Base-by-base conservation (phyloP, 2,797 vertebrate genomes). In the Jordanella pulchra region DNA sequence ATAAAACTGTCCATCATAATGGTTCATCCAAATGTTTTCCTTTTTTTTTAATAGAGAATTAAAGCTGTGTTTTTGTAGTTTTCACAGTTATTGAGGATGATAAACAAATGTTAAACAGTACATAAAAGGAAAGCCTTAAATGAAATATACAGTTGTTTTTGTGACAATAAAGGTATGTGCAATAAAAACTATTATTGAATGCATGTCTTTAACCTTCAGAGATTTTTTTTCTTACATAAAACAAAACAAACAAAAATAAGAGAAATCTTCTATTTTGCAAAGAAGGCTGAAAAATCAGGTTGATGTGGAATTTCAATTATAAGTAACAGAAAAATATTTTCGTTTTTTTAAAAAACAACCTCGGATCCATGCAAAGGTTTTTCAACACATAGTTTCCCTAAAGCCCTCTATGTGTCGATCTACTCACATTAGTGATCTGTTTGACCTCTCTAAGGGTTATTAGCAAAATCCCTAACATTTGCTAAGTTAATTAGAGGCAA, bases 401-500 rank as follows among this genome's bases (percentile, higher is more conserved):
- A 42, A 42, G 5, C 35, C 2, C 42, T 13, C 11, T 13, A 30
- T 53, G 80, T 87, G 32, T 35, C 53, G 15, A 69, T n/a, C 39
- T 53, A 66, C 23, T 12, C 64, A 64, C 32, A 61, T 45, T 76
- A 64, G 30, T 67, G 47, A 69, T 73, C 55, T 54, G 25, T 65
- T 69, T 66, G 67, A 67, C 68, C 82, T 66, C 72, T 76, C 55
- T 60, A 51, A 67, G 51, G 35, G 67, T 81, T 65, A 80, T 86
- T 80, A 80, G 72, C 50, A 72, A 69, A 79, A 78, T 84, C 73
- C 17, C 70, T 28, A 42, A 45, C 81, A 79, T 84, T 88, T 84
- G 73, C 61, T 67, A 71, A 55, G 87, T 84, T 85, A 68, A 87
- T 87, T 83, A 86, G 55, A 79, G 69, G 60, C 70, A 80, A 73